Conservation (phyloP, 2,797 vertebrate genomes). For the Limosa lapponica region DNA sequence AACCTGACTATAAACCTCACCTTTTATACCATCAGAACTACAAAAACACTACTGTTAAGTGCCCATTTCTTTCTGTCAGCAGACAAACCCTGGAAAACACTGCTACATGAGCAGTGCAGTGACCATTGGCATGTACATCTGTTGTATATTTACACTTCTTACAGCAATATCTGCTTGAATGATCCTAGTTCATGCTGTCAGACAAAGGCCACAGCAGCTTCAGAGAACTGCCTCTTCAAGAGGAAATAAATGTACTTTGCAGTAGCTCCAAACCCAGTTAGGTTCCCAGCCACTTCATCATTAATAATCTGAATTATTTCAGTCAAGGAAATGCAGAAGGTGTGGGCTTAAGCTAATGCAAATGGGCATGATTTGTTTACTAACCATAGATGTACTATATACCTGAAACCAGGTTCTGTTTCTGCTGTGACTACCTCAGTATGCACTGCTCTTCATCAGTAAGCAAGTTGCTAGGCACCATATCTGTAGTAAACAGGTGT, state of each 20-base stretch:
- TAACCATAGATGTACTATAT: too few species aligned
- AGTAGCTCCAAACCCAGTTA: neutral
- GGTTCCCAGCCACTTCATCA: neutral
- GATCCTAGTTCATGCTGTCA: neutral
- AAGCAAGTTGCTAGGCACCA: neutral
- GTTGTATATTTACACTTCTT: neutral
- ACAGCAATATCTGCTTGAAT: neutral
- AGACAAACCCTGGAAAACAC: neutral
- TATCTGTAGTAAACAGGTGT: neutral
- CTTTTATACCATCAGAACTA: neutral
- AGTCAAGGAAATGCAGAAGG: neutral
- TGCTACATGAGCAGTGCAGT: neutral
- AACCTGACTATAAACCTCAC: neutral
- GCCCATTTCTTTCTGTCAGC: neutral
- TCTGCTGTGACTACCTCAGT: neutral
- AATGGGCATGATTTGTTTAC: fast-evolving
- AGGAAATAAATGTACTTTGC: neutral
- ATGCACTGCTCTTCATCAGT: neutral
- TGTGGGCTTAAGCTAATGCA: fast-evolving
- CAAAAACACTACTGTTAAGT: neutral
- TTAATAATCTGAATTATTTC: neutral
- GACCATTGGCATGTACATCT: neutral
- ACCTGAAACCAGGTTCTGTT: neutral
- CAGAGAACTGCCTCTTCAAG: neutral
- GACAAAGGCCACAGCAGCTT: neutral